Evolutionary conservation across 2,888 invertebrate genomes (phyloP).

Genomic region (Nasonia oneida): DNA sequence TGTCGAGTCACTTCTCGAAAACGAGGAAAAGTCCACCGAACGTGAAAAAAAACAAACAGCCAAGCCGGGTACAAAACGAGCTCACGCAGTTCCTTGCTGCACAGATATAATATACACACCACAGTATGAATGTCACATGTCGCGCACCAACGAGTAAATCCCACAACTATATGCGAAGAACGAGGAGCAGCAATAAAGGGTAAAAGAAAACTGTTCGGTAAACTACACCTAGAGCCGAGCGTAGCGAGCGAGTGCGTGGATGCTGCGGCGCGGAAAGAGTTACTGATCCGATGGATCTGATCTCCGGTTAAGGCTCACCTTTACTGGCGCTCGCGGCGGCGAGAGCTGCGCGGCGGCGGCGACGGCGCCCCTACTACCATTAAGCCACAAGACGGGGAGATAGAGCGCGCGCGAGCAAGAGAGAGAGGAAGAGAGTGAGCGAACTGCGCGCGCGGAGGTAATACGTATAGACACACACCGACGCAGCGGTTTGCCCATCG

Average conservation of each 20-base stretch:
- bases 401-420: neutral
- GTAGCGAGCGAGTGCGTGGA: slow-evolving; percentile 48
- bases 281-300: slow-evolving; percentile 72
- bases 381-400: slow-evolving; percentile 32
- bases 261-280: slow-evolving; percentile 74
- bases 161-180: neutral
- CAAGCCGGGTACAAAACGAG: neutral
- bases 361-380: slow-evolving; percentile 49
- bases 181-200: neutral
- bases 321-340: slow-evolving; percentile 49
- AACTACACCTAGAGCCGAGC: slow-evolving; percentile 4
- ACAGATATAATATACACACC: neutral
- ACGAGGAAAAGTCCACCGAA: neutral
- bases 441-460: neutral
- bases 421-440: neutral
- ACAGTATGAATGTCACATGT: neutral
- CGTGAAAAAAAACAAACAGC: neutral
- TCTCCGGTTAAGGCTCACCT: slow-evolving; percentile 72
- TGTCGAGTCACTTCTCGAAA: neutral
- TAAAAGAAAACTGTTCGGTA: neutral
- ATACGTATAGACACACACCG: neutral
- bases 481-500: neutral
- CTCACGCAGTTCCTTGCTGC: neutral
- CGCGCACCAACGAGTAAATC: neutral
- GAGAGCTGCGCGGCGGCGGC: slow-evolving; percentile 32